Base-by-base conservation (phyloP, 2,888 invertebrate genomes). In the Venustoraphidia nigricollis region DNA sequence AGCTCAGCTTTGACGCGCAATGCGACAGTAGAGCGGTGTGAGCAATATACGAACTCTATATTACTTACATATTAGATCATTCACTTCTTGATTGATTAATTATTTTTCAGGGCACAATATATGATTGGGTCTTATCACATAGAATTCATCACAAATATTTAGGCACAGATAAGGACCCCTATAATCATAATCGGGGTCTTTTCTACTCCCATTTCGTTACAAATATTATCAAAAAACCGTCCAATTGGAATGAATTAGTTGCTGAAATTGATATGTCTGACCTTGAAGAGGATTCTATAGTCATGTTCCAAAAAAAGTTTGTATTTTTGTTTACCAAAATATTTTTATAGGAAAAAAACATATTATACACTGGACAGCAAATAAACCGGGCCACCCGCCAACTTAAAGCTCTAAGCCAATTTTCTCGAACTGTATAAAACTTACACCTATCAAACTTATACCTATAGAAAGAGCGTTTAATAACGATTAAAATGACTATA, bases 111-210 rank as follows among this genome's bases (percentile, higher is more conserved):
- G 90, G 91, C 51, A 68, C 83, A 10, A 81, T 92, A 56, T 86
- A 88, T 65, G 79, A 85, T 56, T 93, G 91, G 89, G 87, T 86
- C 0, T 71, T 79, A 47, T 70, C 78, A 52, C 93, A 93, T 65
- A 75, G 91, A 46, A 66, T 90, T 10, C 90, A 92, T 58, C 92
- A 93, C 62, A 76, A 80, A 49, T 76, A 79, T 60, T 83, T 81
- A 53, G 81, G 79, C 10, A 85, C 88, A 0, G 78, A 81, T 36
- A 72, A 78, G 45, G 93, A 93, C 63, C 90, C 89, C 0, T 89
- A 78, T 63, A 82, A 89, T 61, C 78, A 82, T 58, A 77, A 74
- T 2, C 78, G 77, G 55, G 91, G 93, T 6, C 90, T 94, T 61
- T 63, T 84, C 52, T 83, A 83, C 62, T 77, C 91, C 2, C 93